Percentiles rank a stretch among this genome's conserved stretches.
These are phyloP conservation scores for Aplysina aerophoba DNA, from an alignment of 37 sponge, comb jelly and placozoan genomes.

Conservation along the genomic window DNA sequence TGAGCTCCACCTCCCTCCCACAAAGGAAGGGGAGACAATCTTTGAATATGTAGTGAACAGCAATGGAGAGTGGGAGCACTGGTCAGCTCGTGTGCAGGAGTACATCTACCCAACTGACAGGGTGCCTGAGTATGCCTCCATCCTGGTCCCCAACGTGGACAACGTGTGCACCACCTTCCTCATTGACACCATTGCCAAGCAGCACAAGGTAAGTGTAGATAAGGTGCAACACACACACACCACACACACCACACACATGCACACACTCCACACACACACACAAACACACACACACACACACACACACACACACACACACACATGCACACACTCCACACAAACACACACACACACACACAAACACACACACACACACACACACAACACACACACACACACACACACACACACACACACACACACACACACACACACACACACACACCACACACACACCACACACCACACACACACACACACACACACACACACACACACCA, in stretches of 20 bases:
- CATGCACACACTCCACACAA: too few species aligned
- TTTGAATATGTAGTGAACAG: constrained; percentile 95
- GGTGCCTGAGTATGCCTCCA: constrained; percentile 92
- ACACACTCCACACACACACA: background rate
- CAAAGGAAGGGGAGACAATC: constrained; percentile 86
- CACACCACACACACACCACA: too few species aligned
- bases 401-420: too few species aligned
- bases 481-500: too few species aligned
- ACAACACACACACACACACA: too few species aligned
- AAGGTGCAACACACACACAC: too few species aligned
- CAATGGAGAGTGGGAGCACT: constrained; percentile 84
- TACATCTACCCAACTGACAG: constrained; percentile 87
- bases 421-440: too few species aligned
- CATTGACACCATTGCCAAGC: constrained; percentile 92
- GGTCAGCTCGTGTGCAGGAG: constrained; percentile 76
- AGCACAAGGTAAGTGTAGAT: constrained; percentile 77
- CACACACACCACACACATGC: background rate
- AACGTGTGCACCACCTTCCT: constrained; percentile 96
- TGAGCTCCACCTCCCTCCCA: constrained; percentile 79
- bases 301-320: too few species aligned
- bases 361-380: too few species aligned
- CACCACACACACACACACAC: too few species aligned
- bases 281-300: background rate
- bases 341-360: too few species aligned
- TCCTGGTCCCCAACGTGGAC: constrained; percentile 98